Evolutionary conservation across 2,888 invertebrate species (phyloP).

Genomic region (Bembecia ichneumoniformis): DNA sequence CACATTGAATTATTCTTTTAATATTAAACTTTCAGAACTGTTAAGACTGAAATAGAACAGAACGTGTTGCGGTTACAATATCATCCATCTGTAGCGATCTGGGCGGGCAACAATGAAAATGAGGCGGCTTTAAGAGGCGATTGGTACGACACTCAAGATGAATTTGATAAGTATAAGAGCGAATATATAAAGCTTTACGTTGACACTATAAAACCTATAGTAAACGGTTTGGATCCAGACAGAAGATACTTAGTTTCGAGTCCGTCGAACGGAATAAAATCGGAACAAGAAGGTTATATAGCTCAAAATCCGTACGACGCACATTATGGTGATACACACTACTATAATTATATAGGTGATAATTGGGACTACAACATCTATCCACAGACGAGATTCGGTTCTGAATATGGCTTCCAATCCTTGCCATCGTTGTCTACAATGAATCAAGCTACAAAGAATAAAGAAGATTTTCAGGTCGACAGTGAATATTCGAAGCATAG

Average conservation of each 20-base stretch:
- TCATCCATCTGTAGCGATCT: constrained; percentile 89
- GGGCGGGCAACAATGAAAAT: constrained; percentile 98
- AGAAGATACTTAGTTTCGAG: constrained; percentile 88
- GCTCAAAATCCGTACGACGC: constrained; percentile 83
- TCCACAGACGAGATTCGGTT: constrained; percentile 88
- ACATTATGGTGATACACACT: constrained; percentile 92
- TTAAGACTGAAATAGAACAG: constrained; percentile 82
- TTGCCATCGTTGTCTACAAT: constrained; percentile 82
- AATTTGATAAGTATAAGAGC: constrained; percentile 71
- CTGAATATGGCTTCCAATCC: constrained; percentile 97
- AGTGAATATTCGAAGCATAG: constrained; percentile 81
- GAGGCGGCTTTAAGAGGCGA: constrained; percentile 88
- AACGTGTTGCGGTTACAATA: constrained; percentile 86
- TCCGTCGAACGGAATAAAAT: constrained; percentile 88
- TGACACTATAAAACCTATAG: constrained; percentile 78
- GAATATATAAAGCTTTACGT: constrained; percentile 91
- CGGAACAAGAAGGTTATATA: constrained; percentile 82
- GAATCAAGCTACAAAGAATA: constrained; percentile 66
- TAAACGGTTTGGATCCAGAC: constrained; percentile 73
- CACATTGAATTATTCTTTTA: constrained; percentile 1
- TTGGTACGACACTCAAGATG: constrained; percentile 78
- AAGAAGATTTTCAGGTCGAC: constrained; percentile 60
- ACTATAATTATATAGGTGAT: constrained; percentile 87
- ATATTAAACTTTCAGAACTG: constrained; percentile 62
- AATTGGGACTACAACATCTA: constrained; percentile 85